Percentiles rank a stretch among this genome's conserved stretches.
phyloP scores from a whole-genome alignment of 2,888 invertebrate genomes.

The Noctua comes region DNA sequence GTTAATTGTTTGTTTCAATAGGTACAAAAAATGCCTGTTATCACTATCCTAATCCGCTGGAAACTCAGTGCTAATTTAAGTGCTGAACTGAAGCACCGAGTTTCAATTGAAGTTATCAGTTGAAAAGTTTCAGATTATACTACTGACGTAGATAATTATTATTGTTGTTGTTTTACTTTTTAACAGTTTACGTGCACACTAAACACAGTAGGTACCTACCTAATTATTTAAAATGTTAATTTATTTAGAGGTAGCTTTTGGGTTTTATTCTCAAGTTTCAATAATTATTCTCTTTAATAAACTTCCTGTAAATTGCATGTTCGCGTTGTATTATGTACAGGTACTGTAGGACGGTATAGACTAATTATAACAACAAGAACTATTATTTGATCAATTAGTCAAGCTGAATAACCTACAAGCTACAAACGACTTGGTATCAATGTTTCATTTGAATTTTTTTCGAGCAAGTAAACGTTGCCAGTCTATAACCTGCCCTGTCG shows the following conservation, averaged over 20 bases:
- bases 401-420: neutral
- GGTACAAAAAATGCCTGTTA: neutral
- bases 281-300: neutral
- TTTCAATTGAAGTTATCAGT: neutral
- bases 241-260: neutral
- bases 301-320: neutral
- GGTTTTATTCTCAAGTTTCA: neutral
- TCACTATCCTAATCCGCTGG: neutral
- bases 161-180: neutral
- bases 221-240: neutral
- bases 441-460: constrained; percentile 2
- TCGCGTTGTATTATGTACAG: neutral
- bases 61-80: neutral
- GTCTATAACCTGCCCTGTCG: neutral
- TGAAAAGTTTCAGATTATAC: neutral
- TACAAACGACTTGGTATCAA: neutral
- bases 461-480: constrained; percentile 1
- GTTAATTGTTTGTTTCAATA: neutral
- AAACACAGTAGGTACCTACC: neutral
- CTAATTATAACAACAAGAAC: neutral
- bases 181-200: neutral
- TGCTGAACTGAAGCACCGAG: neutral
- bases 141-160: neutral
- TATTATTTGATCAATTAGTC: neutral
- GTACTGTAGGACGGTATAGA: neutral